Evolutionary conservation across 1,140 invertebrate genomes (phyloP).

Genomic region (Neodiprion lecontei): DNA sequence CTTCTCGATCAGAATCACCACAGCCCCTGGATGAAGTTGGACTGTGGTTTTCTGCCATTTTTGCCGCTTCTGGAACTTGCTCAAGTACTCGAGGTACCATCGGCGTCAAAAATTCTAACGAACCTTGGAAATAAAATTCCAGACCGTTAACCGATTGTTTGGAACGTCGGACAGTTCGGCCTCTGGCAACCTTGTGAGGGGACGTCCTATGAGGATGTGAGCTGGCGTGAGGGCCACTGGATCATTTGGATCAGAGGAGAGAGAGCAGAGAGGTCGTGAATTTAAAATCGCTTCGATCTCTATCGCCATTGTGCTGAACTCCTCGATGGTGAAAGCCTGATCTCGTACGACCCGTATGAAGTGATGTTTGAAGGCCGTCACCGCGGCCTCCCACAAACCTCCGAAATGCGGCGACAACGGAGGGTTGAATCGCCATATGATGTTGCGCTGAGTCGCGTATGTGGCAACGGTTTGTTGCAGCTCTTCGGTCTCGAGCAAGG

Average conservation of each 20-base stretch:
- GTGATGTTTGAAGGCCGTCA: constrained; percentile 20
- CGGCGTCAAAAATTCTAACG: constrained; percentile 41
- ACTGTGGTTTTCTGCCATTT: constrained; percentile 17
- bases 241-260: not conserved
- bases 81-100: constrained; percentile 39
- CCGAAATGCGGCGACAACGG: constrained; percentile 5
- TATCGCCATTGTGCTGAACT: constrained; percentile 22
- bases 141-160: constrained; percentile 13
- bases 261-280: constrained; percentile 18
- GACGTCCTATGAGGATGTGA: not conserved
- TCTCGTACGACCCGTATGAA: no score
- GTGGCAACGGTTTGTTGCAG: not conserved
- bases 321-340: constrained; percentile 29
- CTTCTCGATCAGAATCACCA: constrained; percentile 22
- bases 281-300: constrained; percentile 25
- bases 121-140: constrained; percentile 29
- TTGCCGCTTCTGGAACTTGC: not conserved
- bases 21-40: not conserved
- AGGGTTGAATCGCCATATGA: constrained; percentile 24
- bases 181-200: not conserved
- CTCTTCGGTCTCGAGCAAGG: constrained; percentile 7
- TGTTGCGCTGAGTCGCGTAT: constrained; percentile 2
- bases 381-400: constrained; percentile 8
- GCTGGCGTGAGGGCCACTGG: not conserved
- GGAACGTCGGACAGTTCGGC: not conserved